Base-by-base conservation (phyloP, 1,140 invertebrate genomes). In the Atta cephalotes region DNA sequence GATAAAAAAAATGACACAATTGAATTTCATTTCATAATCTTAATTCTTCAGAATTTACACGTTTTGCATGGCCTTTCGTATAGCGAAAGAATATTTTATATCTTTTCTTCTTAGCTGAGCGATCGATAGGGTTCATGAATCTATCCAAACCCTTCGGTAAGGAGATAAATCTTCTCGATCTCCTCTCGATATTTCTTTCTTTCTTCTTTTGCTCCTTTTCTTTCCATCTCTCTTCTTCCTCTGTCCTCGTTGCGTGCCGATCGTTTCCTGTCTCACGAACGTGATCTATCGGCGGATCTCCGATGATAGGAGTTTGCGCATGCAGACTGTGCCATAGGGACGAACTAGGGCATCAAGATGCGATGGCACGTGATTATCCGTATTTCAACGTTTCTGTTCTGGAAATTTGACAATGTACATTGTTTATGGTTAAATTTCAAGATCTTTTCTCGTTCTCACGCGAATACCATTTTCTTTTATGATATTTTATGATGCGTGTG, bases 251-350 rank as follows among this genome's bases (percentile, higher is more conserved):
- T 70, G 35, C 63, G 45, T 31, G 53, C 10, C 86, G 81, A 71
- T 90, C 86, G 82, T 62, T 71, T 74, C 51, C 31, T 71, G 25
- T 63, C 77, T 72, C 74, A 62, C 45, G 76, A 60, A 90, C 89
- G 89, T 91, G 89, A 90, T 88, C 89, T 91, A 91, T 91, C 89
- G 70, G 53, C 12, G 86, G 76, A 90, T 90, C 89, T 90, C 25
- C 18, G 62, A 56, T 31, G 58, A 63, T 76, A 56, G 80, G 85
- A 90, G 77, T 88, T 88, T 81, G 60, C 85, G 76, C 87, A 85
- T 86, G 88, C 89, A 85, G 77, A 60, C 68, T 71, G 80, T 49
- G 71, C 60, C 68, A 62, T n/a, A 28, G 58, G 25, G n/a, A 25
- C 14, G 66, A 90, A 90, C 77, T 88, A 79, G 89, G 62, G 76